phyloP scores from a whole-genome alignment of 2,113 vertebrate species.

The Sylvilagus bachmani region DNA sequence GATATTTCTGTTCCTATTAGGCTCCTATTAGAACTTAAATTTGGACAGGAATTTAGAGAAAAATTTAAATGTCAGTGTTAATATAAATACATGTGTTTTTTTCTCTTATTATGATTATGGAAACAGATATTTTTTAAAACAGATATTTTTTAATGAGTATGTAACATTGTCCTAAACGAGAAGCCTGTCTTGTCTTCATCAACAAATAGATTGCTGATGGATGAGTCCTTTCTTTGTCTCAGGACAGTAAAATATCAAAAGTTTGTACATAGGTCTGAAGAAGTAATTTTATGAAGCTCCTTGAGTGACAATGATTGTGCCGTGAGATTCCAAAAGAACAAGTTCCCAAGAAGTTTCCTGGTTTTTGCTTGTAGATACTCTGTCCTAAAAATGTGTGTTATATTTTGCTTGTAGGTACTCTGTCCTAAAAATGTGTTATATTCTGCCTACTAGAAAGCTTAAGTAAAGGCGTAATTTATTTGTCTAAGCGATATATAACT shows the following conservation, averaged over 20 bases:
- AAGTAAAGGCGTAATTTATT: not conserved
- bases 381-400: constrained; percentile 38
- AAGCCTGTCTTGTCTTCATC: not conserved
- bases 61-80: not conserved
- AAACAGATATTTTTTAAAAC: constrained; percentile 9
- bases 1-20: not conserved
- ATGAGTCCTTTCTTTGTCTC: not conserved
- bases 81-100: not conserved
- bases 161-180: not conserved
- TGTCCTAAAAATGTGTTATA: constrained; percentile 30
- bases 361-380: not conserved
- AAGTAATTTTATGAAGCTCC: constrained; percentile 6
- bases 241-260: not conserved
- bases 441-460: not conserved
- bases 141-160: not conserved
- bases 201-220: not conserved
- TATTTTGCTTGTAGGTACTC: not conserved
- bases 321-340: not conserved
- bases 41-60: not conserved
- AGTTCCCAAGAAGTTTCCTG: not conserved
- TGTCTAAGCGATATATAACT: not conserved
- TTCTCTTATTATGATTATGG: too few relatives aligned
- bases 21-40: constrained; percentile 36
- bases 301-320: not conserved
- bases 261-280: not conserved